These are phyloP conservation scores for Sporophila hypoxantha DNA, from an alignment of 2,113 vertebrate genomes.

Conservation along the genomic window DNA sequence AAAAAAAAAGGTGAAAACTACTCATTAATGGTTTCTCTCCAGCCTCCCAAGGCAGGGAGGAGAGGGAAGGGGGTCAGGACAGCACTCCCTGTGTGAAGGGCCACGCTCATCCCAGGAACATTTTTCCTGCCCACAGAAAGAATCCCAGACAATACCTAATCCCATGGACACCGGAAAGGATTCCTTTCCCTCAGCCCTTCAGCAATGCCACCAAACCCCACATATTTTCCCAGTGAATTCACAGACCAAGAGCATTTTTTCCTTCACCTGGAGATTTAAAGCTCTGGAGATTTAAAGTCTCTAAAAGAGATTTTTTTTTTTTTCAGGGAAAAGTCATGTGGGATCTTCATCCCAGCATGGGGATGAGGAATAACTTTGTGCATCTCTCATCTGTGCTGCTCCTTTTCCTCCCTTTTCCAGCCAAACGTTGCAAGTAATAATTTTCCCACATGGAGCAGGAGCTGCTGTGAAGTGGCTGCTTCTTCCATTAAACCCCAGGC, in stretches of 20 bases:
- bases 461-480: conserved; percentile 40
- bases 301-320: neutral
- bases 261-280: conserved; percentile 26
- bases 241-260: neutral
- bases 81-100: accelerated
- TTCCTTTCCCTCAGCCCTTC: neutral
- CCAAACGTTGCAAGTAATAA: neutral
- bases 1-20: neutral
- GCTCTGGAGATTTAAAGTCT: neutral
- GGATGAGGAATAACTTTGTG: neutral
- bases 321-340: neutral
- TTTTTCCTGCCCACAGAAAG: neutral
- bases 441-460: conserved; percentile 45
- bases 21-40: neutral
- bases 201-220: neutral
- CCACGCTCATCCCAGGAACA: neutral
- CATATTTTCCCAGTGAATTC: conserved; percentile 20
- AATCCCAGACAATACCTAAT: conserved; percentile 31
- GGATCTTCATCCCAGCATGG: neutral
- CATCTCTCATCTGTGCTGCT: neutral
- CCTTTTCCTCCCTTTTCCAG: neutral
- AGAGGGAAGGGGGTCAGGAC: neutral
- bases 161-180: neutral
- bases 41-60: neutral
- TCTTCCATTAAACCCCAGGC: conserved; percentile 18